Conservation (phyloP, 2,113 vertebrate species). For the Tupaia tana region DNA sequence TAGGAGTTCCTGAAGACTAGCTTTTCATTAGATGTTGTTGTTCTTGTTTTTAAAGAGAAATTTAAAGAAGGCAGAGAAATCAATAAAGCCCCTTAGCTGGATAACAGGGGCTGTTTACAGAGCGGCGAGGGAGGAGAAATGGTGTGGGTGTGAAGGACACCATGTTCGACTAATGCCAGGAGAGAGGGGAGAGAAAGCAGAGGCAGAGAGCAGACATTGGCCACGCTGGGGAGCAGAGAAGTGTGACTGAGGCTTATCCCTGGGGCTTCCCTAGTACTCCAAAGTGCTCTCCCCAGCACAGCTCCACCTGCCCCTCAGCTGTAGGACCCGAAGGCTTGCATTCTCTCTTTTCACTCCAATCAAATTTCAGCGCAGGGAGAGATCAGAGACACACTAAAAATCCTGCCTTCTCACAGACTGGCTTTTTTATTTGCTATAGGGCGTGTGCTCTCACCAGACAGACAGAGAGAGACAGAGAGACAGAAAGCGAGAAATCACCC, state of each 20-base stretch:
- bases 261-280: not conserved
- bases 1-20: not conserved
- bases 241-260: rapidly evolving
- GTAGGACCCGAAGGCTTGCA: not conserved
- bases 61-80: slow-evolving; percentile 1
- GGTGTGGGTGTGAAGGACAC: not conserved
- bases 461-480: too few species aligned
- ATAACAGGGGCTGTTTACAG: slow-evolving; percentile 28
- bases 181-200: not conserved
- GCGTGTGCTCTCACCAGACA: too few species aligned
- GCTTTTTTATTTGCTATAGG: too few species aligned
- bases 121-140: not conserved
- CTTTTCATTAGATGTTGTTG: not conserved
- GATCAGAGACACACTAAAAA: not conserved
- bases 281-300: not conserved
- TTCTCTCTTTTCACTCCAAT: not conserved
- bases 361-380: not conserved
- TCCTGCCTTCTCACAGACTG: not conserved
- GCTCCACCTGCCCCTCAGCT: rapidly evolving
- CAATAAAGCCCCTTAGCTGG: slow-evolving; percentile 3
- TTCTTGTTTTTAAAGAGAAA: slow-evolving; percentile 37
- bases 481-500: too few species aligned
- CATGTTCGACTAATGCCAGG: not conserved
- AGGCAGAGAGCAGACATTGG: not conserved
- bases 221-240: not conserved